Conservation (phyloP, 2,888 invertebrate species). For the Xestia ashworthii region DNA sequence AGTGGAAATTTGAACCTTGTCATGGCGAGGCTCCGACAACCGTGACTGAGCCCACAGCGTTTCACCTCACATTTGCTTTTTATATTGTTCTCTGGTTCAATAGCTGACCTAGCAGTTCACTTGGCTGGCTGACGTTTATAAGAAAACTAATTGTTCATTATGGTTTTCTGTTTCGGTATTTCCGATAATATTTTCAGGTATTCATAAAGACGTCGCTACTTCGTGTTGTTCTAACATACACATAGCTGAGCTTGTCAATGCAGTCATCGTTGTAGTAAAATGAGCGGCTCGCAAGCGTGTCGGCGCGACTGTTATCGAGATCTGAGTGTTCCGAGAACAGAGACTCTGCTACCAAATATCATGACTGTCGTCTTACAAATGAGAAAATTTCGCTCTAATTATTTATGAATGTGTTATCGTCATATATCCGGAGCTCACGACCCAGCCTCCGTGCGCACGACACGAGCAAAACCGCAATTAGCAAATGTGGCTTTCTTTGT, state of each 20-base stretch:
- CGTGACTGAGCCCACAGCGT: conserved; percentile 87
- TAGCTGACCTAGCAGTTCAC: conserved; percentile 70
- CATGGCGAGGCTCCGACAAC: conserved; percentile 81
- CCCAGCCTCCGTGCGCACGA: conserved; percentile 89
- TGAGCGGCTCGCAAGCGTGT: conserved; percentile 86
- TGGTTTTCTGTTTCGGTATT: background rate
- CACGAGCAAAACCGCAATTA: conserved; percentile 90
- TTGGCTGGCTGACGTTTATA: conserved; percentile 49
- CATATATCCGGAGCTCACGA: conserved; percentile 90
- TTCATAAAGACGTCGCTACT: background rate
- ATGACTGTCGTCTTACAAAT: conserved; percentile 90
- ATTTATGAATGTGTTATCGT: conserved; percentile 91
- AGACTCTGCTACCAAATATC: conserved; percentile 89
- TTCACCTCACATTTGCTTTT: conserved; percentile 81
- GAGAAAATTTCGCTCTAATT: conserved; percentile 91
- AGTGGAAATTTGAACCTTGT: conserved; percentile 87
- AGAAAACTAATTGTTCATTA: conserved; percentile 47
- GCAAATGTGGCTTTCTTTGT: conserved; percentile 91
- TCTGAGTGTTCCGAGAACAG: conserved; percentile 87
- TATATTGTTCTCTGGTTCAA: conserved; percentile 79
- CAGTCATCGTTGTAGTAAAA: conserved; percentile 78
- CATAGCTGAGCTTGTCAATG: conserved; percentile 66
- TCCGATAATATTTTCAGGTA: background rate
- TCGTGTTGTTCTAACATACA: conserved; percentile 19
- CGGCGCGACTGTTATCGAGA: conserved; percentile 86